phyloP scores from a whole-genome alignment of 2,888 invertebrate genomes.

The Norana najaformis region DNA sequence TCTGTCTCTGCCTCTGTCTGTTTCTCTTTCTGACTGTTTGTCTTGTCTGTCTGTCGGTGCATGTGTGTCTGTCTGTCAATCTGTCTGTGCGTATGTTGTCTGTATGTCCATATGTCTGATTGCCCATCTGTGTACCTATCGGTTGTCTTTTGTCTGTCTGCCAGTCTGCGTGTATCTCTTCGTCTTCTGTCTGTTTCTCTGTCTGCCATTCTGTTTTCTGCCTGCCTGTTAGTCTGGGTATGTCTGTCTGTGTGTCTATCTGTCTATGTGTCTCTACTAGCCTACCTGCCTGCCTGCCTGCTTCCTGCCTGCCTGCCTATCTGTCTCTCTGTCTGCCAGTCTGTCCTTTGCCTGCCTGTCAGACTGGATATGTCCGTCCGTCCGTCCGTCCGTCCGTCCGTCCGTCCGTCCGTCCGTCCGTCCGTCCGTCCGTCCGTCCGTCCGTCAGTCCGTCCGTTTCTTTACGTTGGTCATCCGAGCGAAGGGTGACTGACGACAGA shows the following conservation, averaged over 20 bases:
- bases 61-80: not conserved
- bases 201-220: not conserved
- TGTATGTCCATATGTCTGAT: not conserved
- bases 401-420: not conserved
- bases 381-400: not conserved
- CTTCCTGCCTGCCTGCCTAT: not conserved
- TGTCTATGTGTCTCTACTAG: not conserved
- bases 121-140: not conserved
- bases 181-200: not conserved
- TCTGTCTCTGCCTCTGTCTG: too few relatives aligned
- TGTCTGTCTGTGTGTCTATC: not conserved
- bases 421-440: not conserved
- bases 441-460: too few relatives aligned
- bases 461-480: too few relatives aligned
- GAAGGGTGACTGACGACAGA: not conserved
- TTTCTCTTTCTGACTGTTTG: too few relatives aligned
- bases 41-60: not conserved
- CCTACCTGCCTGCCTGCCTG: not conserved
- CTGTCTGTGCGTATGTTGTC: not conserved
- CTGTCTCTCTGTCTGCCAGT: not conserved
- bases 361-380: not conserved
- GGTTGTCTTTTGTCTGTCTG: too few relatives aligned
- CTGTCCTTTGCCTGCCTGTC: not conserved
- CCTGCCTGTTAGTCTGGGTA: not conserved
- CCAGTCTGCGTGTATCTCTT: too few relatives aligned